These are phyloP conservation scores for Urophycis tenuis DNA, from an alignment of 2,797 vertebrate genomes.

Conservation along the genomic window DNA sequence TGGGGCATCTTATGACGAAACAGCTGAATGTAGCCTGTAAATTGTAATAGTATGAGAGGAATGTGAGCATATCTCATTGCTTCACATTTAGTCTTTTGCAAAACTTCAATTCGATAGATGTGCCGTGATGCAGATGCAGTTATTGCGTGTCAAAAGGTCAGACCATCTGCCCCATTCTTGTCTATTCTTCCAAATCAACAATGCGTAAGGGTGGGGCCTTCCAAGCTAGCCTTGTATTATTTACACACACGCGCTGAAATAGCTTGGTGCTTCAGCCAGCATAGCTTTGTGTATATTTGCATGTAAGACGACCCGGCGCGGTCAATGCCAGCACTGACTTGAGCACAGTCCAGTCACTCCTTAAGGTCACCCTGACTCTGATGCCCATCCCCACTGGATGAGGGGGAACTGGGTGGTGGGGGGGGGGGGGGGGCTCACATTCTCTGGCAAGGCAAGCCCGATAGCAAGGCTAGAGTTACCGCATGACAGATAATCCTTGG, in stretches of 20 bases:
- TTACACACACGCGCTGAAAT: slow-evolving; percentile 40
- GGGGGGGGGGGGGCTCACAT: slow-evolving; percentile 21
- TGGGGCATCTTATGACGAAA: background rate
- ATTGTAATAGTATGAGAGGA: background rate
- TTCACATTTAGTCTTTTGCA: background rate
- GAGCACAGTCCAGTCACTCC: slow-evolving; percentile 30
- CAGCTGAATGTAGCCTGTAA: background rate
- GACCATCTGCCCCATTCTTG: background rate
- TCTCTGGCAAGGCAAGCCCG: slow-evolving; percentile 17
- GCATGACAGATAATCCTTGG: slow-evolving; percentile 33
- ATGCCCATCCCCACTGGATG: slow-evolving; percentile 10
- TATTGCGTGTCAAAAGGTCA: background rate
- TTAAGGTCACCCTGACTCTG: slow-evolving; percentile 42
- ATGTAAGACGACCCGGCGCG: slow-evolving; percentile 38
- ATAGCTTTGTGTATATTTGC: slow-evolving; percentile 22
- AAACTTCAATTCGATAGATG: background rate
- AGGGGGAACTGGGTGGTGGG: slow-evolving; percentile 9
- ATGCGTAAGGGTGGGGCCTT: slow-evolving; percentile 23
- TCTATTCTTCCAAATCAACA: slow-evolving; percentile 21
- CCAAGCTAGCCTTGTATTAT: slow-evolving; percentile 32
- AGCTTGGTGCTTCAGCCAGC: slow-evolving; percentile 32
- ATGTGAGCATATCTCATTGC: background rate
- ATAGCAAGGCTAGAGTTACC: slow-evolving; percentile 13
- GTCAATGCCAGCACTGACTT: slow-evolving; percentile 26
- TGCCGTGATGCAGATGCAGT: background rate